Base-by-base conservation (phyloP, 1,140 invertebrate species). In the Danaus plexippus region DNA sequence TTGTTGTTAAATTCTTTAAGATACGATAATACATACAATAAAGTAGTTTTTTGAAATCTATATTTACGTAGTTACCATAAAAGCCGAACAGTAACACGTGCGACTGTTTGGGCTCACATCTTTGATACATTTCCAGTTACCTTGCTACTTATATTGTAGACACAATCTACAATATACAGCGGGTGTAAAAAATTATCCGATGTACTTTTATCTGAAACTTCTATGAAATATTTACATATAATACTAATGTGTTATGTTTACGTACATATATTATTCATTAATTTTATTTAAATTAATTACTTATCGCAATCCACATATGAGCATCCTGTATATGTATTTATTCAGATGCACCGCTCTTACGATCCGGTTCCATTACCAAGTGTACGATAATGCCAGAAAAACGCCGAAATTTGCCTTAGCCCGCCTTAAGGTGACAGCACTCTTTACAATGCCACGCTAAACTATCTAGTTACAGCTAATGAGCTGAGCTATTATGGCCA, bases 391-490 rank as follows among this genome's bases (percentile, higher is more conserved):
- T 76, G 61, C 61, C 62, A 60, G 59, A 67, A 57, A 68, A 71
- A 65, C 62, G 72, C 77, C 79, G 77, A 80, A 80, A 77, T 82
- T 71, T 74, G 58, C 61, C 69, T 61, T 59, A 61, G 62, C 50
- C 55, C 62, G 63, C 47, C 64, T 51, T 52, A 60, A 56, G 71
- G 66, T 75, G 74, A 78, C 75, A 80, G 52, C 62, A 57, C 54
- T 68, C 53, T 70, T 76, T 61, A 70, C 60, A 67, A 67, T 62
- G 57, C 51, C 61, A 67, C 60, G 62, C 61, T 72, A 69, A 72
- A 66, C 41, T 63, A 50, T 61, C 54, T 45, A 60, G 51, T 66
- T 63, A 61, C 57, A 32, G 52, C 12, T 49, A 15, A 12, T 42
- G 47, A 59, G 45, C 47, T 18, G 18, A 8, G 9, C n/a, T 10